These are phyloP conservation scores for Camelus bactrianus DNA, from an alignment of 2,113 vertebrate species.

Conservation along the genomic window DNA sequence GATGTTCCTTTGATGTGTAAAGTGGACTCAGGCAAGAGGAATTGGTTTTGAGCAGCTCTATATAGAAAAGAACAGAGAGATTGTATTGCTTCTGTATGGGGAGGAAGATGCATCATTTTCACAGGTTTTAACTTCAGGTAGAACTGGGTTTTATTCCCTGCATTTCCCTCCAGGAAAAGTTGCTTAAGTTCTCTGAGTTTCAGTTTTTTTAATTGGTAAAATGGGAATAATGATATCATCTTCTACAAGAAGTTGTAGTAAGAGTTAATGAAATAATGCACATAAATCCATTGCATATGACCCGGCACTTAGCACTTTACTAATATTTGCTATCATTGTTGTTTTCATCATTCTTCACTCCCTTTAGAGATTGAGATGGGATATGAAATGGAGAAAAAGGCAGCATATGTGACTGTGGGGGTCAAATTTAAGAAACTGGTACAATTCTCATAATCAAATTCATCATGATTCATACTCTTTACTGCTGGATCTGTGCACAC, in stretches of 20 bases:
- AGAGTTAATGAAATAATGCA: not conserved
- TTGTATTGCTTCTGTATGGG: not conserved
- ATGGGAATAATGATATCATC: not conserved
- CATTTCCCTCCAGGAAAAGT: not conserved
- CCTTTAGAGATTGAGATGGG: not conserved
- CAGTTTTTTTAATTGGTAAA: not conserved
- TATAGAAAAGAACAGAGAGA: not conserved
- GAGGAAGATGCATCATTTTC: not conserved
- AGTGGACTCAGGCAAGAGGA: not conserved
- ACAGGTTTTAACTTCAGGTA: not conserved
- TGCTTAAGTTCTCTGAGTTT: not conserved
- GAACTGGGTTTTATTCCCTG: not conserved
- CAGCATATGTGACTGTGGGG: not conserved
- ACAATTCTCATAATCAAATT: not conserved
- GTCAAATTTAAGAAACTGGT: not conserved
- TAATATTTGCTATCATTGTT: not conserved
- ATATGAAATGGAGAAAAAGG: not conserved
- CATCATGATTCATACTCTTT: not conserved
- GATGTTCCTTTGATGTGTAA: not conserved
- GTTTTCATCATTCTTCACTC: not conserved
- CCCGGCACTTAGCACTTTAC: not conserved
- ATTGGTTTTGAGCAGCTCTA: not conserved
- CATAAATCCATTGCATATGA: not conserved
- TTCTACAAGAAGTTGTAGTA: not conserved
- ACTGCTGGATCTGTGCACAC: not conserved